Evolutionary conservation across 2,797 vertebrate genomes (phyloP).

Genomic region (Chromis chromis): DNA sequence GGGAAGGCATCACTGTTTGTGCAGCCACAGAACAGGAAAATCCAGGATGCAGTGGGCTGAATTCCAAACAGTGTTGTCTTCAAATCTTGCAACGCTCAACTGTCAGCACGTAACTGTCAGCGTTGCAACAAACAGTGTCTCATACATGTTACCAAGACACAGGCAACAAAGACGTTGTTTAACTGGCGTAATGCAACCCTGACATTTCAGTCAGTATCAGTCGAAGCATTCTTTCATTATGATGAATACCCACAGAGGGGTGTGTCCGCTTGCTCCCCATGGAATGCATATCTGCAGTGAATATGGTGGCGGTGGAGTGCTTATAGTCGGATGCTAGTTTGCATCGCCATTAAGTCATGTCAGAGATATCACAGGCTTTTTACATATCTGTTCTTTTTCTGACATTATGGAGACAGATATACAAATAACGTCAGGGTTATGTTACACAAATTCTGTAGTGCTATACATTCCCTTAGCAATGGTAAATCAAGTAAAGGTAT

Average conservation of each 20-base stretch:
- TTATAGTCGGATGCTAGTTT: not conserved
- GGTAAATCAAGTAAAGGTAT: slow-evolving; percentile 15
- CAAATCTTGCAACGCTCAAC: slow-evolving; percentile 14
- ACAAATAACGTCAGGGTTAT: not conserved
- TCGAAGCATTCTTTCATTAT: slow-evolving; percentile 61
- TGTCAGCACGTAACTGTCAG: slow-evolving; percentile 17
- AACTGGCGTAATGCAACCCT: slow-evolving; percentile 23
- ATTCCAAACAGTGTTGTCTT: slow-evolving; percentile 41
- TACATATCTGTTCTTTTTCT: not conserved
- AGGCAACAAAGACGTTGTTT: slow-evolving; percentile 47
- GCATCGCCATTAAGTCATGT: not conserved
- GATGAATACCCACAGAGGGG: slow-evolving; percentile 59
- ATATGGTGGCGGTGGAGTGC: not conserved
- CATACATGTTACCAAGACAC: slow-evolving; percentile 27
- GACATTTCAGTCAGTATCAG: slow-evolving; percentile 62
- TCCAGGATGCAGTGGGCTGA: slow-evolving; percentile 20
- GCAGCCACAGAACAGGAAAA: slow-evolving; percentile 49
- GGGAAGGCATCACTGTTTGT: slow-evolving; percentile 30
- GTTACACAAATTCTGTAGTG: not conserved
- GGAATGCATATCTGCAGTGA: slow-evolving; percentile 47
- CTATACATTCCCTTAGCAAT: slow-evolving; percentile 1
- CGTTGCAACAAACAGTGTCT: slow-evolving; percentile 18
- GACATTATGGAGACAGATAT: not conserved
- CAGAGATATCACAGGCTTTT: not conserved
- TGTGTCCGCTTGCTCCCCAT: slow-evolving; percentile 23